Base-by-base conservation (phyloP, 2,888 invertebrate genomes). In the Netelia melanura region DNA sequence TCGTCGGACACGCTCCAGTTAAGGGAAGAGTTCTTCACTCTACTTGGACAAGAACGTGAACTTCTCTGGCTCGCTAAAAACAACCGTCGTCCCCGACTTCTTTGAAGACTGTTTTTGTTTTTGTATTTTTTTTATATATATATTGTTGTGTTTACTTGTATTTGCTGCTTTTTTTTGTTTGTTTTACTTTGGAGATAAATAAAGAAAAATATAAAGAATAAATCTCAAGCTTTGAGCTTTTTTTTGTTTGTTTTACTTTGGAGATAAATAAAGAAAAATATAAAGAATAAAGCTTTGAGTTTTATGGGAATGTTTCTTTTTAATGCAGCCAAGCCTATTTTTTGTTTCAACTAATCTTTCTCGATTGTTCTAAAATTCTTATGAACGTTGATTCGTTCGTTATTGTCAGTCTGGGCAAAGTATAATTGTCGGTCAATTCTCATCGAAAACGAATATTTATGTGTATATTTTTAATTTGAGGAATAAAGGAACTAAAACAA, bases 1-100 rank as follows among this genome's bases (percentile, higher is more conserved):
- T 90, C 88, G 68, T 86, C 81, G 86, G 79, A 84, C 79, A 77
- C 81, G 86, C 79, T 88, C 87, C 86, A 84, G 77, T 88, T 84
- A 68, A 65, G 81, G 62, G 30, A 48, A 75, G 77, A 52, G 74
- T 72, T 67, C 65, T 76, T 79, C 72, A 70, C 72, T 48, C 56
- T 84, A 81, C 68, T 43, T 30, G 76, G 52, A 70, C 75, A 74
- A 80, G 71, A 76, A 74, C 84, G 52, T 56, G 82, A 70, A 56
- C 54, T 70, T 79, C 64, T 75, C 75, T 68, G 81, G 70, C 62
- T 68, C 80, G 64, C 83, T 83, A 84, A 81, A 83, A 83, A 86
- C 72, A 80, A 85, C 71, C 76, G 79, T 67, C 67, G 54, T 52
- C 67, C 67, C 65, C 74, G 58, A 78, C 38, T 70, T 52, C 62